Conservation (phyloP, 2,797 vertebrate genomes). For the Lithobates pipiens region DNA sequence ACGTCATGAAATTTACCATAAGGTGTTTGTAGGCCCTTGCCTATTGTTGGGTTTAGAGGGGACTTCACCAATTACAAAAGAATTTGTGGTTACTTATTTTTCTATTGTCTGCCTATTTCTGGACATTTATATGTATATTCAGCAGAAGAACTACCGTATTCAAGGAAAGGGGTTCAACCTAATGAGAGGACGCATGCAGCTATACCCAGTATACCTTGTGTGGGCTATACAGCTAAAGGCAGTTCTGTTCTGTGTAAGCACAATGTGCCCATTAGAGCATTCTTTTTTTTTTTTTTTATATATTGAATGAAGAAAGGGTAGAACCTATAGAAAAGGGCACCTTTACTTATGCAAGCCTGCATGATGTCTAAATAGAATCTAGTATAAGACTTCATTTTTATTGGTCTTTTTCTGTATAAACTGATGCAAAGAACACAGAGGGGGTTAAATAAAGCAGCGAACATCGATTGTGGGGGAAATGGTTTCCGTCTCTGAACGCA, state of each 20-base stretch:
- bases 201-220: background rate
- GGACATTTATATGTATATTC: background rate
- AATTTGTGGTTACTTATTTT: too few relatives aligned
- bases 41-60: background rate
- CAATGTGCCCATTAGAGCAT: background rate
- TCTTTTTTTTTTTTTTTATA: too few relatives aligned
- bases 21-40: too few relatives aligned
- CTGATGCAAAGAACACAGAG: background rate
- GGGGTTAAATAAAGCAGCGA: background rate
- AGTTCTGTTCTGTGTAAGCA: background rate
- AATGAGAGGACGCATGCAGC: background rate
- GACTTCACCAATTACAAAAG: too few relatives aligned
- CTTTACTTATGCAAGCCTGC: background rate
- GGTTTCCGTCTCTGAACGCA: conserved; percentile 3
- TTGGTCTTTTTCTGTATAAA: background rate
- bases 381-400: background rate
- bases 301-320: too few relatives aligned
- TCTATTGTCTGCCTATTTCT: background rate
- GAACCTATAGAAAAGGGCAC: too few relatives aligned
- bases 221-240: background rate
- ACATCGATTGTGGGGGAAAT: background rate
- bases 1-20: too few relatives aligned
- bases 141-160: background rate
- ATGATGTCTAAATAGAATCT: background rate
- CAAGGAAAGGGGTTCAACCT: background rate